These are phyloP conservation scores for Propithecus deckenii DNA, from an alignment of 2,797 vertebrate genomes.

Conservation along the genomic window DNA sequence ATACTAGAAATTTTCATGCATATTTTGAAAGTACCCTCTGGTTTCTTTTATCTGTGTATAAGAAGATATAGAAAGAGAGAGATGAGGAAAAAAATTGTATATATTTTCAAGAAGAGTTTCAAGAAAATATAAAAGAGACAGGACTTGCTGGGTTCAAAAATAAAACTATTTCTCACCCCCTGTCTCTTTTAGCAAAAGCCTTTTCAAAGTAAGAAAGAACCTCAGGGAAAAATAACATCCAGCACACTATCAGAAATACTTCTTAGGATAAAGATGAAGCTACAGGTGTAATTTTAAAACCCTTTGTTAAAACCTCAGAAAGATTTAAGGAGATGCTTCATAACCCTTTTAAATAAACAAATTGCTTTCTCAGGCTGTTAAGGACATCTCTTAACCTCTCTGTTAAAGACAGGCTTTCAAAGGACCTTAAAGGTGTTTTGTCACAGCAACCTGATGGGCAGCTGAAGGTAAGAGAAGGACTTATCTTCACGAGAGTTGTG, in stretches of 20 bases:
- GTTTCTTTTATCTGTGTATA: background rate
- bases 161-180: background rate
- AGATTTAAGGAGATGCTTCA: background rate
- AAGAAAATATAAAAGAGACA: background rate
- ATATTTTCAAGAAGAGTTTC: background rate
- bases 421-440: background rate
- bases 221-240: background rate
- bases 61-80: background rate
- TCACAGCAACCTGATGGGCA: background rate
- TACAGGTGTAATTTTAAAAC: background rate
- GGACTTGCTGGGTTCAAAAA: background rate
- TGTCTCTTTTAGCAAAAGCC: background rate
- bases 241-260: background rate
- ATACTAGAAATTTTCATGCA: background rate
- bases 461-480: background rate
- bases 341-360: background rate
- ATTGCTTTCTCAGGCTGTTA: background rate
- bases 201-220: background rate
- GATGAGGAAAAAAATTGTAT: background rate
- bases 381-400: background rate
- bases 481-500: background rate
- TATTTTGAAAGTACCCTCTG: background rate
- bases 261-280: background rate
- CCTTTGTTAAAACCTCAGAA: background rate
- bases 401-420: background rate